Percentiles rank a stretch among this genome's conserved stretches.
These are phyloP conservation scores for Sogatella furcifera DNA, from an alignment of 1,140 invertebrate species.

Conservation along the genomic window DNA sequence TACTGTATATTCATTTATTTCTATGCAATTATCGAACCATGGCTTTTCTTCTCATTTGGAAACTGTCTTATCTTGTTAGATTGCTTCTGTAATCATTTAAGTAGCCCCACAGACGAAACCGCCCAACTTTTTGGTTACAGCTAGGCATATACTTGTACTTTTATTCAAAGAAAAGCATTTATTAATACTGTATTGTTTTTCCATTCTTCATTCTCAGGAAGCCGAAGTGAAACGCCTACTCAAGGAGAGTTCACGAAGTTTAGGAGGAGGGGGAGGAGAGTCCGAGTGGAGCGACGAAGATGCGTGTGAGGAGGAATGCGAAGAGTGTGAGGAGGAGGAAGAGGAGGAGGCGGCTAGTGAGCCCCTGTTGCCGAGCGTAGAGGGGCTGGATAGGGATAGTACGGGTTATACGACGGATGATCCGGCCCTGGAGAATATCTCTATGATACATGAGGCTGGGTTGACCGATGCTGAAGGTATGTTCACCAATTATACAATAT, in stretches of 20 bases:
- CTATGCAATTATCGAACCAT: too few species aligned
- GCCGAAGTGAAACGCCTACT: constrained; percentile 40
- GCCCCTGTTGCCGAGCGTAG: not conserved
- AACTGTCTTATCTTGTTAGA: too few species aligned
- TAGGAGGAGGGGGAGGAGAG: constrained; percentile 31
- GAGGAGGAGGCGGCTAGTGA: constrained; percentile 38
- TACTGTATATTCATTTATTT: too few species aligned
- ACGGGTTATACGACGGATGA: constrained; percentile 75
- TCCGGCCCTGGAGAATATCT: constrained; percentile 69
- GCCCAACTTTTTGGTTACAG: too few species aligned
- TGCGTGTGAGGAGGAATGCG: not conserved
- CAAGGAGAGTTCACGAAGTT: constrained; percentile 29
- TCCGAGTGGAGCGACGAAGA: constrained; percentile 68
- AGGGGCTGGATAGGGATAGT: constrained; percentile 42
- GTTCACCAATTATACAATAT: too few species aligned
- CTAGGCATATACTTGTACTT: not conserved
- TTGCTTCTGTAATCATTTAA: too few species aligned
- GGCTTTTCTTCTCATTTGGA: too few species aligned
- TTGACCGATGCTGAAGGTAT: constrained; percentile 70
- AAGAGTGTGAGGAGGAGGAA: too few species aligned
- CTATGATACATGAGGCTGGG: constrained; percentile 72
- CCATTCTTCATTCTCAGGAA: constrained; percentile 29
- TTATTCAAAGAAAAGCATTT: not conserved
- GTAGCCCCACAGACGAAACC: too few species aligned
- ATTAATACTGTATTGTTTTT: not conserved